Percentiles rank a stretch among this genome's conserved stretches.
phyloP scores from a whole-genome alignment of 1,140 invertebrate species.

The Patella vulgata region DNA sequence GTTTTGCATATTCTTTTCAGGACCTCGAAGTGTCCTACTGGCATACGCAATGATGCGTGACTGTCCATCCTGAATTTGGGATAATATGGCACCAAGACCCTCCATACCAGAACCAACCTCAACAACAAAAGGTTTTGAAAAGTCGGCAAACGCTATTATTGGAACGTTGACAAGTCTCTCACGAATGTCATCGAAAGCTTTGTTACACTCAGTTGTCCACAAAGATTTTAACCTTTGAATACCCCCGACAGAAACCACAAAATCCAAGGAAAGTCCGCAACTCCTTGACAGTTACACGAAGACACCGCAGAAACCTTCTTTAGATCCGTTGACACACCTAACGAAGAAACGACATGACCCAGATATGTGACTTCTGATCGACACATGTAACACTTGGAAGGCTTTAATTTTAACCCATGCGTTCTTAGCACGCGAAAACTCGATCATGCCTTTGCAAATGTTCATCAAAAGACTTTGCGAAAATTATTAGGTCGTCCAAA shows the following conservation, averaged over 20 bases:
- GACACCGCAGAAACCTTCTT: slow-evolving; percentile 63
- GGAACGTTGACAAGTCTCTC: slow-evolving; percentile 22
- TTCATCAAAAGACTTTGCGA: slow-evolving; percentile 33
- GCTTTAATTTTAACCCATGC: slow-evolving; percentile 38
- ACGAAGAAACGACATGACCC: slow-evolving; percentile 34
- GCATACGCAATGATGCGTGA: slow-evolving; percentile 29
- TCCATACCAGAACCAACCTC: slow-evolving; percentile 34
- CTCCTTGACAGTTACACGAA: slow-evolving; percentile 52
- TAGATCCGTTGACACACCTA: slow-evolving; percentile 54
- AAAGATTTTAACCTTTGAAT: slow-evolving; percentile 19
- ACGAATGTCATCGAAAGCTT: slow-evolving; percentile 32
- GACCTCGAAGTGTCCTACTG: slow-evolving; percentile 19
- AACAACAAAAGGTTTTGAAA: slow-evolving; percentile 34
- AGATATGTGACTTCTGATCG: slow-evolving; percentile 25
- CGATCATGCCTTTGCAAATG: slow-evolving; percentile 32
- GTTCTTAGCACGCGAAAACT: too few relatives aligned
- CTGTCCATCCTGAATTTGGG: slow-evolving; percentile 33
- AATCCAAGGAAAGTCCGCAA: slow-evolving; percentile 66
- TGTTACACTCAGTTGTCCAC: slow-evolving; percentile 3
- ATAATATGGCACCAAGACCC: slow-evolving; percentile 42
- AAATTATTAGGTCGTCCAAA: slow-evolving; percentile 52
- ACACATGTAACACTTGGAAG: slow-evolving; percentile 64
- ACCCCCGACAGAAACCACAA: slow-evolving; percentile 64
- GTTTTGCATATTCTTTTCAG: slow-evolving; percentile 35
- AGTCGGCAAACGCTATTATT: slow-evolving; percentile 33